Base-by-base conservation (phyloP, 2,888 invertebrate genomes). In the Anodontia alba region DNA sequence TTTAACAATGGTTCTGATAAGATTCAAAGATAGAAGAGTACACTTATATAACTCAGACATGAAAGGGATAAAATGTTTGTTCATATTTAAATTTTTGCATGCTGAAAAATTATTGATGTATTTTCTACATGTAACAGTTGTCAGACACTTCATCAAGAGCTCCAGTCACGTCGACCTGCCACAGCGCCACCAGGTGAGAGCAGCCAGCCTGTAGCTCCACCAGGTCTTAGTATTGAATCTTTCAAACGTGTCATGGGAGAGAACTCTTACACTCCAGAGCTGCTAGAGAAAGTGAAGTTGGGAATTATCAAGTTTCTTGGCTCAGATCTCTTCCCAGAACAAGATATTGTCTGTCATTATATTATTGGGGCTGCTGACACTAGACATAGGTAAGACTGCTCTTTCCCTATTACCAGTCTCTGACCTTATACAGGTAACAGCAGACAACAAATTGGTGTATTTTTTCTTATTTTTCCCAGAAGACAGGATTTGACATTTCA, bases 341-440 rank as follows among this genome's bases (percentile, higher is more conserved):
- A 96, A 33, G 97, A 97, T 79, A 96, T 97, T 38, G 95, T 98
- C 31, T 95, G 97, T 83, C 97, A 97, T 75, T 95, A 98, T 80
- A 96, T 98, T 12, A 96, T 98, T 8, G 98, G 97, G 1, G 97
- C 98, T 0, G 97, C 98, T 0, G 98, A 98, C 92, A 97, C 98
- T 0, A 95, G 98, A 84, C 94, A 95, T 83, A 92, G 93, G 94
- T 57, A 43, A 54, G 33, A 36, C 15, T 7, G 42, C n/a, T n/a
- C n/a, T n/a, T n/a, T n/a, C n/a, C n/a, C n/a, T n/a, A n/a, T n/a
- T n/a, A n/a, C n/a, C n/a, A 26, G 23, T n/a, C 67, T 26, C 31
- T n/a, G n/a, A n/a, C n/a, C n/a, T n/a, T n/a, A n/a, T n/a, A n/a
- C n/a, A n/a, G n/a, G n/a, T 23, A 51, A 1, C 1, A 51, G 8